Base-by-base conservation (phyloP, 2,113 vertebrate species). In the Etia nguti region DNA sequence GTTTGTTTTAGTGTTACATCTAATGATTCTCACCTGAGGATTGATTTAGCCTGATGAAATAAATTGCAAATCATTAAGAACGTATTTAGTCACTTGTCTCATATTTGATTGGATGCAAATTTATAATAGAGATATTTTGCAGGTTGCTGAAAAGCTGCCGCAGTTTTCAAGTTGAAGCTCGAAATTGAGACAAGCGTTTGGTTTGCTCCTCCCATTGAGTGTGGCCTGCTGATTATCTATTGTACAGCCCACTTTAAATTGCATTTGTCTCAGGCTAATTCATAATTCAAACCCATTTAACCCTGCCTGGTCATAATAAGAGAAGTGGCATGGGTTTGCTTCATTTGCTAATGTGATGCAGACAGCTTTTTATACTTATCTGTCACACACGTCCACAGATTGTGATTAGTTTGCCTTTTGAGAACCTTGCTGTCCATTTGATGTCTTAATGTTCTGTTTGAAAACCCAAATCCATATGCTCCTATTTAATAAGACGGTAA, bases 201-300 rank as follows among this genome's bases (percentile, higher is more conserved):
- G 26, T 24, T 26, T 15, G 8, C 18, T 70, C 29, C 83, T 77
- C 16, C 9, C 3, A 1, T 80, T 48, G 70, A 73, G 16, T 84
- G 56, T 15, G 10, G 73, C 59, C 77, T 65, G 60, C 48, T 86
- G 65, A 92, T 90, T 86, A 79, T 81, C 86, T 48, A 10, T 68
- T 43, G 34, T 65, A 60, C 50, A 56, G 73, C 31, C 70, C 38
- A 46, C 43, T 83, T 89, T 79, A 89, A 82, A 84, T 84, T 75
- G 20, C 82, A 84, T 89, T 90, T 62, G 83, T 91, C 85, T 85
- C 62, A 34, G 81, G 68, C 77, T 82, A 59, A 83, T 91, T 86
- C 68, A 85, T 59, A 85, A 88, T 81, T 75, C 24, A 90, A 85
- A 41, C 48, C 57, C 56, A 9, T 83, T 85, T 52, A 92, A 86